Evolutionary conservation across 2,888 invertebrate species (phyloP), one percentile per base, ranked within the genome.

Genomic region (Drosophila mettleri): DNA sequence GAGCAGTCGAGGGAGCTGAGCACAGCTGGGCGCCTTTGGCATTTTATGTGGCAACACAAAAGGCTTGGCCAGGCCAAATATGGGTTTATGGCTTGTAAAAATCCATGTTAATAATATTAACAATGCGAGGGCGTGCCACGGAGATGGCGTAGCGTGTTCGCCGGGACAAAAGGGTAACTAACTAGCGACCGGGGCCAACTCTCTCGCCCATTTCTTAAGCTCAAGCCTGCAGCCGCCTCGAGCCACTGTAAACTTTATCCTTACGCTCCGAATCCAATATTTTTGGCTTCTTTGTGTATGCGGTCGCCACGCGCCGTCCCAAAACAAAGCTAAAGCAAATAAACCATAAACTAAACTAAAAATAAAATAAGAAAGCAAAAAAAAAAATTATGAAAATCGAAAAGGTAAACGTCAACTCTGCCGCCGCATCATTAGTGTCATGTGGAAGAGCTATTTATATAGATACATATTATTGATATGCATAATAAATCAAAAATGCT

Each of bases 31-130:
- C 51, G 63, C 65, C 64, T 57, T 69, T 70, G 49, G 69, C 53
- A 72, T 80, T 85, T 85, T 82, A 83, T 85, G 82, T 59, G 72
- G 78, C 82, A 75, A 65, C 78, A 80, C 82, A 83, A 85, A 82
- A 69, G 82, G 82, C 80, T 82, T 85, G 82, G 86, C 70, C 74
- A 29, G 68, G 52, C 82, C 74, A 84, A 86, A 81, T 85, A 80
- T 84, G 74, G 86, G 85, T 84, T 85, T 85, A 86, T 85, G 84
- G 86, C 85, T 84, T 86, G 84, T 86, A 85, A 85, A 86, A 85
- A 86, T 81, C 85, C 85, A 86, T 85, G 85, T 85, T 85, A 85
- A 85, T 85, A 85, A 71, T 86, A 86, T 85, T 84, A 86, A 86
- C 80, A 85, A 79, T 79, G 59, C 49, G 49, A 52, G 39, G 52